These are phyloP conservation scores for Cerastoderma edule DNA, from an alignment of 2,888 invertebrate genomes.

Conservation along the genomic window DNA sequence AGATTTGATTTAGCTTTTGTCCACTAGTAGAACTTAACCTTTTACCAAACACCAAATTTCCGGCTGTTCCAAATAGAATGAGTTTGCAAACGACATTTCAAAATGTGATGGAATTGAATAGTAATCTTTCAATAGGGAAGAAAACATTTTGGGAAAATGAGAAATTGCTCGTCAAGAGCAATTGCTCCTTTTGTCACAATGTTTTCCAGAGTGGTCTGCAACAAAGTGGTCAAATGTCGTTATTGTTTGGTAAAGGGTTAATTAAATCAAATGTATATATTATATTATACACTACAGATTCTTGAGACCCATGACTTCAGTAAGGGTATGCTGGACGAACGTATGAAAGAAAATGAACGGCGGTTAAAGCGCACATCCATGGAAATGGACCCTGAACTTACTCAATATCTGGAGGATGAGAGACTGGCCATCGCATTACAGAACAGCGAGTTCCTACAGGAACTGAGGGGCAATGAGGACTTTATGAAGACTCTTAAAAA, in stretches of 20 bases:
- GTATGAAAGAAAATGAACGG: conserved; percentile 84
- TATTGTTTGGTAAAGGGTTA: neutral
- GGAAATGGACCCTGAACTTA: conserved; percentile 83
- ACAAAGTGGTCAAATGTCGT: too few relatives aligned
- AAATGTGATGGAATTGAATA: too few relatives aligned
- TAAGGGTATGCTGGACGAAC: conserved; percentile 82
- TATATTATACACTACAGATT: conserved; percentile 47
- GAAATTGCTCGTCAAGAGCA: too few relatives aligned
- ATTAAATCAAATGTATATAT: neutral
- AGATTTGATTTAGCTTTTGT: too few relatives aligned
- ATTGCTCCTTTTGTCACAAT: too few relatives aligned
- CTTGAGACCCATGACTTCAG: conserved; percentile 77
- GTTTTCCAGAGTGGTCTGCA: too few relatives aligned
- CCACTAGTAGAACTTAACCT: too few relatives aligned
- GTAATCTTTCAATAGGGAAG: too few relatives aligned
- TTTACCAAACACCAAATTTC: too few relatives aligned
- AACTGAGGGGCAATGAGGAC: conserved; percentile 93
- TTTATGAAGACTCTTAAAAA: conserved; percentile 93
- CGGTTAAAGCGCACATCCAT: conserved; percentile 77
- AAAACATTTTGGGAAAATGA: too few relatives aligned
- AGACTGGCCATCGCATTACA: conserved; percentile 92
- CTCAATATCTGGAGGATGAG: conserved; percentile 91
- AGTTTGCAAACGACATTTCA: too few relatives aligned
- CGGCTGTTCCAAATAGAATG: too few relatives aligned
- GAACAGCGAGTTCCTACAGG: conserved; percentile 95